Evolutionary conservation across 2,113 vertebrate genomes (phyloP).

Genomic region (Micronycteris hirsuta): DNA sequence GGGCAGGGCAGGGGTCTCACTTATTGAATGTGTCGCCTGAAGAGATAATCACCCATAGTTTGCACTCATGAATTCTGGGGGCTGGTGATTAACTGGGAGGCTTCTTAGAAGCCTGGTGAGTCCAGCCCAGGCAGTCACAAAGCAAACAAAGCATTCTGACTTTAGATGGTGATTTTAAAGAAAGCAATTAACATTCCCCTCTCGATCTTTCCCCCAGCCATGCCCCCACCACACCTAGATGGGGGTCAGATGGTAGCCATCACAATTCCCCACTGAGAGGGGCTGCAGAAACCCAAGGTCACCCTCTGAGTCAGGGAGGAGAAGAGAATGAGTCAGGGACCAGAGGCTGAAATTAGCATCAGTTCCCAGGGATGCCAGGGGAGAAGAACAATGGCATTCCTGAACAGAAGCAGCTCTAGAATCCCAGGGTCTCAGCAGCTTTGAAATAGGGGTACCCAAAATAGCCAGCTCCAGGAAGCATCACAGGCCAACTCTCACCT

Average conservation of each 20-base stretch:
- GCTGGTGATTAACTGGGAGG: background rate
- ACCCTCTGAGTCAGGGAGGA: constrained; percentile 55
- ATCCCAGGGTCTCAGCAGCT: constrained; percentile 52
- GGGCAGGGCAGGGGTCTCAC: background rate
- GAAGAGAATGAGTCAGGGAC: constrained; percentile 70
- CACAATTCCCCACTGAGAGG: constrained; percentile 36
- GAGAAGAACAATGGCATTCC: constrained; percentile 45
- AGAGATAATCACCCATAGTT: background rate
- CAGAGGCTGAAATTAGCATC: constrained; percentile 69
- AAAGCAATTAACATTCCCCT: background rate
- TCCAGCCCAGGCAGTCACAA: background rate
- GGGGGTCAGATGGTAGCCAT: background rate
- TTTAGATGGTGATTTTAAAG: constrained; percentile 38
- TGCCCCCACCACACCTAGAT: background rate
- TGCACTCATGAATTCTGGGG: background rate
- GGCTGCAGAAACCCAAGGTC: constrained; percentile 61
- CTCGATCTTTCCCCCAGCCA: background rate
- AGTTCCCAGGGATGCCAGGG: constrained; percentile 43
- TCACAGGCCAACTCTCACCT: constrained; percentile 39
- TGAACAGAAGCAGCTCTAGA: constrained; percentile 42
- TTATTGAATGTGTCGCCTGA: background rate
- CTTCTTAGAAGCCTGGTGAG: constrained; percentile 9
- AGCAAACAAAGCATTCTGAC: constrained; percentile 26
- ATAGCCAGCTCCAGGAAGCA: constrained; percentile 10
- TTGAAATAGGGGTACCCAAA: constrained; percentile 16